phyloP scores from a whole-genome alignment of 1,140 invertebrate species.

The Cotesia glomerata region DNA sequence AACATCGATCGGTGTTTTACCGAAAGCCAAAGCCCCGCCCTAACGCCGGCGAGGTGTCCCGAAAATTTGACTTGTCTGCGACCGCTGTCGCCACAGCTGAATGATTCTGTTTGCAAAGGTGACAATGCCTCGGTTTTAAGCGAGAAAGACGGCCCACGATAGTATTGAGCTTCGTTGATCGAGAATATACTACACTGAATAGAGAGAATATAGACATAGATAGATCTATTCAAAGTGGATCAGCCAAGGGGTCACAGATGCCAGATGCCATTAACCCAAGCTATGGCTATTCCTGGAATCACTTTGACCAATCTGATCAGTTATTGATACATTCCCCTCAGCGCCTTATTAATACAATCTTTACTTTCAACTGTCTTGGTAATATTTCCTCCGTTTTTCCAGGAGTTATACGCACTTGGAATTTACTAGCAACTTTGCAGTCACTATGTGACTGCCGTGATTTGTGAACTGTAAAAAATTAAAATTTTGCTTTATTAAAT shows the following conservation, averaged over 20 bases:
- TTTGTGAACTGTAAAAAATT: no score
- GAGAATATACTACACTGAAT: no score
- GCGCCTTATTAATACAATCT: neutral
- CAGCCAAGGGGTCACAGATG: neutral
- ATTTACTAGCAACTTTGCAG: no score
- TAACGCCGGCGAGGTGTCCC: conserved; percentile 44
- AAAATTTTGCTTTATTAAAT: no score
- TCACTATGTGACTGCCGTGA: no score
- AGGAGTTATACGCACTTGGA: no score
- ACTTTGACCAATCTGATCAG: conserved; percentile 9
- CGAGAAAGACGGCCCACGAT: no score
- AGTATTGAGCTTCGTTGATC: no score
- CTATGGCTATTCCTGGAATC: neutral
- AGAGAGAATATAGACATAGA: no score
- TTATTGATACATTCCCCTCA: conserved; percentile 18
- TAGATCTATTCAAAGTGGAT: no score
- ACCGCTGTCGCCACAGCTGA: conserved; percentile 13
- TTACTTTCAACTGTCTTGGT: neutral
- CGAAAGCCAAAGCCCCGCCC: conserved; percentile 58
- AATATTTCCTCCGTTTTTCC: neutral
- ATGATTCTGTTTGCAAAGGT: conserved; percentile 11
- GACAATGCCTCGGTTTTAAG: no score
- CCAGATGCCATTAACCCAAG: conserved; percentile 4
- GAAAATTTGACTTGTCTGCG: conserved; percentile 47
- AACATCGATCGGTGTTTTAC: conserved; percentile 63